These are phyloP conservation scores for Syngnathus floridae DNA, from an alignment of 2,113 vertebrate genomes.

Conservation along the genomic window DNA sequence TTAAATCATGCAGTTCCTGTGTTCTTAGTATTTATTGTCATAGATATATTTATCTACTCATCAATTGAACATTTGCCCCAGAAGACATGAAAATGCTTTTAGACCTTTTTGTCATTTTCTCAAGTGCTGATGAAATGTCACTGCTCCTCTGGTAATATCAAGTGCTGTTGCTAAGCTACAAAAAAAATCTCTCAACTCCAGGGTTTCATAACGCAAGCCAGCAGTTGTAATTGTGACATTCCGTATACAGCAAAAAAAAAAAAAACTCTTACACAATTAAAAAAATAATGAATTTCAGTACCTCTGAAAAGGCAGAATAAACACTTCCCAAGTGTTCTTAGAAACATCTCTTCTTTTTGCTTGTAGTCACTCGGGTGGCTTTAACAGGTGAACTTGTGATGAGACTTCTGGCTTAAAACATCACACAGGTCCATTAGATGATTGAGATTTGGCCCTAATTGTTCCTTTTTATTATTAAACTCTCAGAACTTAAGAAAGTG, in stretches of 20 bases:
- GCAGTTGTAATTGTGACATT: background rate
- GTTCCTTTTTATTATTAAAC: background rate
- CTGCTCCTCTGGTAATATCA: background rate
- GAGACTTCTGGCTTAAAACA: slow-evolving; percentile 36
- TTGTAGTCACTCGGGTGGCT: slow-evolving; percentile 39
- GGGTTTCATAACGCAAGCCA: background rate
- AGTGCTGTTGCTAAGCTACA: background rate
- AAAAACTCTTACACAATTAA: no score
- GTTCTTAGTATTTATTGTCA: no score
- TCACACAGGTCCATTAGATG: background rate
- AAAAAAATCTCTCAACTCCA: background rate
- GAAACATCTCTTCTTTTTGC: slow-evolving; percentile 54
- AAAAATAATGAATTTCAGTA: slow-evolving; percentile 16
- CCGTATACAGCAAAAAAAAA: background rate
- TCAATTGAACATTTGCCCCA: background rate
- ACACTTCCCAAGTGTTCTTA: slow-evolving; percentile 49
- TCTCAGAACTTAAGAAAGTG: slow-evolving; percentile 62
- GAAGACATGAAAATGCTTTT: background rate
- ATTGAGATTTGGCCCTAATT: background rate
- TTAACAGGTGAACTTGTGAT: slow-evolving; percentile 34
- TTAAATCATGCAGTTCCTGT: no score
- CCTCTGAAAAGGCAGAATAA: slow-evolving; percentile 54
- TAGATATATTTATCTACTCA: background rate
- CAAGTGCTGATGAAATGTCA: slow-evolving; percentile 1
- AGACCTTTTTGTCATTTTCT: background rate